Conservation (phyloP, 2,888 invertebrate genomes). For the Silvanus unidentatus region DNA sequence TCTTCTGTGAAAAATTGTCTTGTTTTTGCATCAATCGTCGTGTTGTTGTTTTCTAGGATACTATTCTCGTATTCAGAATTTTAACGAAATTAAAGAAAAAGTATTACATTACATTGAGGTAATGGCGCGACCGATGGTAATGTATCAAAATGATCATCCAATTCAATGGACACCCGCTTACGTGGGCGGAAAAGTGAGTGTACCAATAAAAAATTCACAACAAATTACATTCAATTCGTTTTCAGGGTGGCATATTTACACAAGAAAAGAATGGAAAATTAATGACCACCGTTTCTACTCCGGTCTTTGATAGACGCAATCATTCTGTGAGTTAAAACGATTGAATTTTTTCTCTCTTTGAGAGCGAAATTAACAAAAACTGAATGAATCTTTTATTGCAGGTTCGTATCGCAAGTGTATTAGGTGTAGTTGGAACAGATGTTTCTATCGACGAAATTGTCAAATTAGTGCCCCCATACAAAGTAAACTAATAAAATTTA, state of each 20-base stretch:
- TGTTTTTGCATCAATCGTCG: too few relatives aligned
- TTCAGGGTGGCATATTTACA: conserved; percentile 61
- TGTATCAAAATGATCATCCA: conserved; percentile 86
- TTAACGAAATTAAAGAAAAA: conserved; percentile 83
- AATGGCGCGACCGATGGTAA: conserved; percentile 91
- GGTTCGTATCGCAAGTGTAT: conserved; percentile 83
- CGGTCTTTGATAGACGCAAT: conserved; percentile 90
- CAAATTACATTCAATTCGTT: not conserved
- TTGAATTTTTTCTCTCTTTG: not conserved
- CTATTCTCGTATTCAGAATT: conserved; percentile 82
- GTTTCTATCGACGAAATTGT: conserved; percentile 93
- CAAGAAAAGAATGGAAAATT: conserved; percentile 70
- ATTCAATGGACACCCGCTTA: conserved; percentile 95
- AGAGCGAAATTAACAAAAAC: not conserved
- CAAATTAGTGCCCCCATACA: conserved; percentile 90
- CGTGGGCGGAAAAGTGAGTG: conserved; percentile 70
- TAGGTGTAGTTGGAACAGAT: conserved; percentile 96
- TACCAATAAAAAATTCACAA: conserved; percentile 15
- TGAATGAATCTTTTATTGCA: conserved; percentile 40
- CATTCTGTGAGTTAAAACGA: conserved; percentile 72
- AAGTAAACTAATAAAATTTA: conserved; percentile 57
- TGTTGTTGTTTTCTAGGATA: conserved; percentile 68
- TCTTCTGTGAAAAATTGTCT: too few relatives aligned
- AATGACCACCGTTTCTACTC: conserved; percentile 90
- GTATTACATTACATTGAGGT: conserved; percentile 93